Conservation (phyloP, 2,113 vertebrate species). For the Alces alces region DNA sequence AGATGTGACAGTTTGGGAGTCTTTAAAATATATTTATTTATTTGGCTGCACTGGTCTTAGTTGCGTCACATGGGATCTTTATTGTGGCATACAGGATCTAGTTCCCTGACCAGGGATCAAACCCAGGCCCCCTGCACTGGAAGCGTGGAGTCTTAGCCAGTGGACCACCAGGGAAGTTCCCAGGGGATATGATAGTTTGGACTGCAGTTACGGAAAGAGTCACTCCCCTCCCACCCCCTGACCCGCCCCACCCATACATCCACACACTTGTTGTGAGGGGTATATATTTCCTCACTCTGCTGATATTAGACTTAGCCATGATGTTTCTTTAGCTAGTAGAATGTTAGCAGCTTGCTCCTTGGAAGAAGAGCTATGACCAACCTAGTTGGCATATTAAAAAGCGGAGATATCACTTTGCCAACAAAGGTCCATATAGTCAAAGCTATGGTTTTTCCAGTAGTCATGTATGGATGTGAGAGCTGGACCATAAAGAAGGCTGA, state of each 20-base stretch:
- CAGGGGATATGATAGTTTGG: neutral
- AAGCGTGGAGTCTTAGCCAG: neutral
- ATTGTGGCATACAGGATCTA: neutral
- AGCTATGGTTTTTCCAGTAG: neutral
- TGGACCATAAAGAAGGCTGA: neutral
- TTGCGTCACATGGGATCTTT: rapidly evolving
- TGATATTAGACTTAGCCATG: neutral
- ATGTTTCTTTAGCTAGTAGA: neutral
- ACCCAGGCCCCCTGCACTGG: neutral
- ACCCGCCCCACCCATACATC: neutral
- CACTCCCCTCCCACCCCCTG: neutral
- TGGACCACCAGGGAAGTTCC: neutral
- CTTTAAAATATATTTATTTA: neutral
- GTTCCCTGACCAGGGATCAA: neutral
- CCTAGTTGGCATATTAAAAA: neutral
- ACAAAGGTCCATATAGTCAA: neutral
- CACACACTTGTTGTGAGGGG: neutral
- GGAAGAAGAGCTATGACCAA: neutral
- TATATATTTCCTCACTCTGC: neutral
- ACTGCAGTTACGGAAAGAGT: neutral
- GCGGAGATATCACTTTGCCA: neutral
- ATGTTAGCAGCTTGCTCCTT: neutral
- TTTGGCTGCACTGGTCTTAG: neutral
- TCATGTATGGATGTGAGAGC: neutral
- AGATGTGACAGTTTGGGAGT: neutral